Percentiles rank a stretch among this genome's conserved stretches.
Evolutionary conservation across 1,140 invertebrate genomes (phyloP).

Genomic region (Wasmannia auropunctata): DNA sequence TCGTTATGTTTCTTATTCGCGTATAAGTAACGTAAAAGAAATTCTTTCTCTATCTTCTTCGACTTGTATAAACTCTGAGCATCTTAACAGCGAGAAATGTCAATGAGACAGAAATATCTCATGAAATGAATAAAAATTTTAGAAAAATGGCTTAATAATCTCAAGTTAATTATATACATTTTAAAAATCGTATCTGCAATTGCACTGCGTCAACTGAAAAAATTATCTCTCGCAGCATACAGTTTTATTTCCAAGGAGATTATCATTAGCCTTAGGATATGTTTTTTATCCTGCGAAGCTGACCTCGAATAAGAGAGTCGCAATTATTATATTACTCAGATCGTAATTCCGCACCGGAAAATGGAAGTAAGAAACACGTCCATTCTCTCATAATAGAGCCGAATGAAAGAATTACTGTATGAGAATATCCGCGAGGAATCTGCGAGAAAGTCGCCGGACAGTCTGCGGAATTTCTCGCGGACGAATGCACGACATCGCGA

Average conservation of each 20-base stretch:
- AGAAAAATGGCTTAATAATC: too few relatives aligned
- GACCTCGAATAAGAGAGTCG: constrained; percentile 2
- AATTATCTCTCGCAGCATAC: neutral
- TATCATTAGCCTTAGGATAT: neutral
- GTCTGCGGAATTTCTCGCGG: neutral
- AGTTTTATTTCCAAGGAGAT: neutral
- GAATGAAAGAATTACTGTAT: neutral
- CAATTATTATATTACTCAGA: constrained; percentile 45
- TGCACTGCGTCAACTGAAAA: neutral
- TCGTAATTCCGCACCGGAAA: constrained; percentile 1
- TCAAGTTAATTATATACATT: constrained; percentile 6
- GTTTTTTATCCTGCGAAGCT: neutral
- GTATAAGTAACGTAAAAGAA: neutral
- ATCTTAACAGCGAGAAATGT: neutral
- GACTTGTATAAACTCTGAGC: neutral
- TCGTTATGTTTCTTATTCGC: neutral
- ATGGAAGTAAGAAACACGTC: constrained; percentile 27
- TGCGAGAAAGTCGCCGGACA: constrained; percentile 54
- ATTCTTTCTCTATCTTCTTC: constrained; percentile 10
- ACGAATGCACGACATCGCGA: constrained; percentile 30
- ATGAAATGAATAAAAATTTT: neutral
- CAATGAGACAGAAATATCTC: neutral
- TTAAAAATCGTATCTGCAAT: neutral
- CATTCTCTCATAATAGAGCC: constrained; percentile 25
- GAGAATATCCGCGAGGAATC: constrained; percentile 1